Conservation (phyloP, 1,140 invertebrate genomes). For the Idris sp. region DNA sequence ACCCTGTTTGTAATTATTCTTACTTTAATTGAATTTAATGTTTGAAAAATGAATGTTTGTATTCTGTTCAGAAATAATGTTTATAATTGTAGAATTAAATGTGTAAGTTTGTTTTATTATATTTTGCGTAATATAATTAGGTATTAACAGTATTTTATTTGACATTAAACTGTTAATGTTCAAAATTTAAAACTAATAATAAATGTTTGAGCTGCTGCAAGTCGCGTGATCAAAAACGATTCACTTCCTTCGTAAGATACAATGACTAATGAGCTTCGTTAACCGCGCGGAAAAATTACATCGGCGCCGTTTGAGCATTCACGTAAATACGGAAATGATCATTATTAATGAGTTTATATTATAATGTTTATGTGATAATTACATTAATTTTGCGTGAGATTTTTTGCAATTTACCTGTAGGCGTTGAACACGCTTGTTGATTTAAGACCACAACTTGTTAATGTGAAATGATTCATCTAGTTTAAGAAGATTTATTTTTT, state of each 20-base stretch:
- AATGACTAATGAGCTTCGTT: constrained; percentile 58
- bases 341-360: constrained; percentile 47
- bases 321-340: constrained; percentile 56
- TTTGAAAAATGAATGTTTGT: too few relatives aligned
- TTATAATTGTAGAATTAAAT: too few relatives aligned
- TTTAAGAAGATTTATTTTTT: constrained; percentile 10
- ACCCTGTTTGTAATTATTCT: too few relatives aligned
- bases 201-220: constrained; percentile 8
- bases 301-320: constrained; percentile 43
- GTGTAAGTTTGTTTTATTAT: background rate
- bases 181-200: too few relatives aligned
- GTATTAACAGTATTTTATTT: too few relatives aligned
- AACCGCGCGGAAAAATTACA: constrained; percentile 41
- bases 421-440: constrained; percentile 31
- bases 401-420: constrained; percentile 45
- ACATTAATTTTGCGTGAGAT: constrained; percentile 53
- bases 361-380: constrained; percentile 55
- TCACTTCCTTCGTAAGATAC: constrained; percentile 21
- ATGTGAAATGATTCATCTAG: constrained; percentile 26
- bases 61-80: too few relatives aligned
- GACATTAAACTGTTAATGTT: too few relatives aligned
- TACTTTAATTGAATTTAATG: too few relatives aligned
- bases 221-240: constrained; percentile 57
- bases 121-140: too few relatives aligned
- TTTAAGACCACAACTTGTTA: constrained; percentile 36